These are phyloP conservation scores for Caiman crocodilus DNA, from an alignment of 2,797 vertebrate genomes.

Conservation along the genomic window DNA sequence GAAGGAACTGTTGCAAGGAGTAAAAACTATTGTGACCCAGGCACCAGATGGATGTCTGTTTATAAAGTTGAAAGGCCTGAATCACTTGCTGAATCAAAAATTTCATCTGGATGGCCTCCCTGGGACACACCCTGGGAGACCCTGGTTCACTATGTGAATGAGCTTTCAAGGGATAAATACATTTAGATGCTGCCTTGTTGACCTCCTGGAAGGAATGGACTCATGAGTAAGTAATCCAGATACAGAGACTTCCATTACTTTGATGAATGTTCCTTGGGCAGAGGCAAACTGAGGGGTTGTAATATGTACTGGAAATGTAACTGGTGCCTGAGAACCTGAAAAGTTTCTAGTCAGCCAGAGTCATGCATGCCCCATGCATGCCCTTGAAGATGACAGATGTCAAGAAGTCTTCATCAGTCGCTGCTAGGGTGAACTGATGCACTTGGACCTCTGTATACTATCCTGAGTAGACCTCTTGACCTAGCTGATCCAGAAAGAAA, in stretches of 20 bases:
- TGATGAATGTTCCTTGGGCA: neutral
- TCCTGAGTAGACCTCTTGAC: neutral
- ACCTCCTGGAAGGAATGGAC: neutral
- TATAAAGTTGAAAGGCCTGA: neutral
- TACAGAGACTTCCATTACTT: neutral
- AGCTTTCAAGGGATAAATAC: neutral
- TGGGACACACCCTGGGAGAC: neutral
- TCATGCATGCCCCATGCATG: neutral
- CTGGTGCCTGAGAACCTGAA: neutral
- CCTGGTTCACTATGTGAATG: neutral
- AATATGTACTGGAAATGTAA: neutral
- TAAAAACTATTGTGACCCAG: neutral
- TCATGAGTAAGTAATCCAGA: neutral
- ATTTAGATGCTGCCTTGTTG: neutral
- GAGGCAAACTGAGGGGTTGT: neutral
- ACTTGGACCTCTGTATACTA: neutral
- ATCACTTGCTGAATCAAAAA: neutral
- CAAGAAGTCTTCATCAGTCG: neutral
- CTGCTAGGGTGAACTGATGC: neutral
- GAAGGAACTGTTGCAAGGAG: neutral
- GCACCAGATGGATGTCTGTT: neutral
- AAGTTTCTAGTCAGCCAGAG: neutral
- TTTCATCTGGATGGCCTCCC: neutral
- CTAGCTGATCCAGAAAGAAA: neutral
- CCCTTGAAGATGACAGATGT: neutral